Evolutionary conservation across 2,888 invertebrate genomes (phyloP).

Genomic region (Alsophila aescularia): DNA sequence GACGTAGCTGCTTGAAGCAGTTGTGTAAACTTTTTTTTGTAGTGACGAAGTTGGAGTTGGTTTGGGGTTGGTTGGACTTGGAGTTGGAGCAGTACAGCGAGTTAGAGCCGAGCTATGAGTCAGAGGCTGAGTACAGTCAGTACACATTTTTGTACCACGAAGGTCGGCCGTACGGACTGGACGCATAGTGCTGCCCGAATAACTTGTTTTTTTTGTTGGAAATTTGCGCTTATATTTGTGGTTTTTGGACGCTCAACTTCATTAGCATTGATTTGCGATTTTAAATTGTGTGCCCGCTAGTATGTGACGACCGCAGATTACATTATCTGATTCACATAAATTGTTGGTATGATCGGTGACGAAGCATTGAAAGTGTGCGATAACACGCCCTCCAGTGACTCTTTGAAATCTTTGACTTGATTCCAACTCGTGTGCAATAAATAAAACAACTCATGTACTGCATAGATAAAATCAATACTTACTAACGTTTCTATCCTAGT

Average conservation of each 20-base stretch:
- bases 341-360: conserved; percentile 80
- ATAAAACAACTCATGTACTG: conserved; percentile 43
- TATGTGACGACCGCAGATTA: conserved; percentile 66
- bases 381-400: conserved; percentile 68
- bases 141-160: no score
- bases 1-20: conserved; percentile 45
- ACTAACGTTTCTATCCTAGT: conserved; percentile 30
- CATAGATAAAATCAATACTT: conserved; percentile 76
- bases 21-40: conserved; percentile 79
- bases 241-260: conserved; percentile 22
- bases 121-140: no score
- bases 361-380: conserved; percentile 77
- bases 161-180: conserved; percentile 61
- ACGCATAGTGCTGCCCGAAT: conserved; percentile 57
- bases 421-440: conserved; percentile 41
- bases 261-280: conserved; percentile 32
- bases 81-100: no score
- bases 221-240: conserved; percentile 39
- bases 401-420: conserved; percentile 44
- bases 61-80: no score
- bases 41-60: conserved; percentile 54
- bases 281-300: conserved; percentile 45
- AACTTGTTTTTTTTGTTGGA: conserved; percentile 48
- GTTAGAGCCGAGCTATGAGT: no score
- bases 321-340: conserved; percentile 73